Conservation (phyloP, 64 coral and sea anemone species). For the Stichodactyla mertensii region DNA sequence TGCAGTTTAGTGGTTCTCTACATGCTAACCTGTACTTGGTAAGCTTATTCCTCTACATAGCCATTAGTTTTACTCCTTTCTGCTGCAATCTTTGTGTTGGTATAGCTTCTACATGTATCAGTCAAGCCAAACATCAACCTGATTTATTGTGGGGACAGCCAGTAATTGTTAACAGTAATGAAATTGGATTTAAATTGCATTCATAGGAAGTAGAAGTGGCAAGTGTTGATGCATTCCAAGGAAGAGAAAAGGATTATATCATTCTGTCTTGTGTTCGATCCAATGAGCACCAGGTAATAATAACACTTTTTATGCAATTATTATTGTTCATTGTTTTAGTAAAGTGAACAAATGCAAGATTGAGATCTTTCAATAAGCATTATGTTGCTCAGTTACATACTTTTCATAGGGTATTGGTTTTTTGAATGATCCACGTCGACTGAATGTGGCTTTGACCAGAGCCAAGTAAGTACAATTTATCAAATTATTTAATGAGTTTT, state of each 20-base stretch:
- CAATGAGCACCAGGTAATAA: slow-evolving; percentile 93
- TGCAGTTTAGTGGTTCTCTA: slow-evolving; percentile 99
- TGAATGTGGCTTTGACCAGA: slow-evolving; percentile 94
- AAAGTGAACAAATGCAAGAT: not conserved
- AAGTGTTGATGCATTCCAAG: slow-evolving; percentile 98
- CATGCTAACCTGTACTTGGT: slow-evolving; percentile 95
- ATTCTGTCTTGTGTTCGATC: slow-evolving; percentile 97
- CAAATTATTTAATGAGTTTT: too few species aligned
- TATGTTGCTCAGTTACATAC: not conserved
- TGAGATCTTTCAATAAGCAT: not conserved
- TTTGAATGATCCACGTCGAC: slow-evolving; percentile 90
- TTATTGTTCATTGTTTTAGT: not conserved
- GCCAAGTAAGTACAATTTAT: slow-evolving; percentile 67
- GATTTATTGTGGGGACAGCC: too few species aligned
- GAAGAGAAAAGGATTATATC: slow-evolving; percentile 98
- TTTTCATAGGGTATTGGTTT: slow-evolving; percentile 90
- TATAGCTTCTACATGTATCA: too few species aligned
- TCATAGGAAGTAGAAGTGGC: slow-evolving; percentile 95
- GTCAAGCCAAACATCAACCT: too few species aligned
- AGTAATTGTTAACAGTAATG: too few species aligned
- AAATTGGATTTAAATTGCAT: not conserved
- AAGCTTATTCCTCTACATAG: too few species aligned
- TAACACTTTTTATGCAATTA: not conserved
- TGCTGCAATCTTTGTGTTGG: too few species aligned
- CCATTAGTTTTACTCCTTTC: too few species aligned